Evolutionary conservation across 2,113 vertebrate species (phyloP), one percentile per base, ranked within the genome.

Genomic region (Haemorhous mexicanus): DNA sequence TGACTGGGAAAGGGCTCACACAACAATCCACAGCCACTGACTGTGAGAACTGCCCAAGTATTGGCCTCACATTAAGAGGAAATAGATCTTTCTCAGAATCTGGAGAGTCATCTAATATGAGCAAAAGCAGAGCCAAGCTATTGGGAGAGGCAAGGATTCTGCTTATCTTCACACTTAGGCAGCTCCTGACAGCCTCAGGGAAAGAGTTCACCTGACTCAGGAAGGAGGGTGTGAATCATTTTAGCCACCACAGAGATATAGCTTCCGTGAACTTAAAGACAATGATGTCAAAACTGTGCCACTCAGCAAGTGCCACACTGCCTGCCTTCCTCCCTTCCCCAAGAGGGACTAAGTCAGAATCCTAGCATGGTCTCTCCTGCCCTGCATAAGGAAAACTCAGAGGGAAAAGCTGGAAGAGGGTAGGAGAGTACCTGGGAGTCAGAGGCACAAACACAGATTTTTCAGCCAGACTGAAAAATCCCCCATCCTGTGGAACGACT

Each of bases 401-500:
- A 4, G 6, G 10, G 6, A 67, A 67, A 4, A 58, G 12, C 16
- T 46, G 32, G 37, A 49, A 78, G 47, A 52, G 66, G 26, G 4
- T 4, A 12, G 28, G 43, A 87, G 32, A 7, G 20, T 23, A 62
- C 13, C 32, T 62, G 59, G 19, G 68, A 66, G 9, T 59, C 73
- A 91, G 46, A 86, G 28, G 13, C n/a, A 76, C 21, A 47, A n/a
- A 16, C 18, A 24, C 7, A 7, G 77, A 66, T 17, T 56, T n/a
- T 56, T n/a, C n/a, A 87, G 49, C 15, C 72, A 85, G 55, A 62
- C 12, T 50, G 49, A 82, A 86, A 87, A 62, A 62, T 58, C 6
- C 23, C 8, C 24, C 10, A 7, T 28, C n/a, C 28, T n/a, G 3
- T 11, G 39, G 33, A 77, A 50, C 2, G 0, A 3, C 23, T 76